Conservation (phyloP, 1,140 invertebrate genomes). For the Aphelenchoides besseyi region DNA sequence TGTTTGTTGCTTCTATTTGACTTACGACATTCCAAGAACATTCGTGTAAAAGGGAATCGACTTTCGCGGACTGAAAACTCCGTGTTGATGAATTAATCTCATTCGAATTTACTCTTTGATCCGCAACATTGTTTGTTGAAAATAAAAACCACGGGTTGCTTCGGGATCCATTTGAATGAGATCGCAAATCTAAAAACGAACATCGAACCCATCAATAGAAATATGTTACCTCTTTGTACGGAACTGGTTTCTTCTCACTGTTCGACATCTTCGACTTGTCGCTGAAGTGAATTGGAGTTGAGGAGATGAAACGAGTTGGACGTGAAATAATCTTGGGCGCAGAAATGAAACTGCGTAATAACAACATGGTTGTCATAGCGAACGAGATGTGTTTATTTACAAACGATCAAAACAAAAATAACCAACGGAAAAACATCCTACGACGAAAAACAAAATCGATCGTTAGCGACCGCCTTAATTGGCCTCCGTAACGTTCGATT, state of each 20-base stretch:
- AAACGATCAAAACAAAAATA: conserved; percentile 17
- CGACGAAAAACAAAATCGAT: no score
- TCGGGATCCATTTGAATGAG: conserved; percentile 36
- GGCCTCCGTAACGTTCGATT: no score
- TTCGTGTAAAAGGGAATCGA: conserved; percentile 84
- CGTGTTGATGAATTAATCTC: no score
- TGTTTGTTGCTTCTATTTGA: no score
- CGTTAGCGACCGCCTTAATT: no score
- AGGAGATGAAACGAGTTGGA: no score
- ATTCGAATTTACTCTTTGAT: conserved; percentile 89
- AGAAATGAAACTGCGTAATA: no score
- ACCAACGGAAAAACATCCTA: not conserved
- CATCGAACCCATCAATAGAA: not conserved
- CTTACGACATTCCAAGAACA: conserved; percentile 79
- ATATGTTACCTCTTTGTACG: conserved; percentile 23
- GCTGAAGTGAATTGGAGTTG: no score
- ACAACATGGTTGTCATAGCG: not conserved
- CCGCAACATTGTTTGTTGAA: conserved; percentile 92
- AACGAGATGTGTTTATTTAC: not conserved
- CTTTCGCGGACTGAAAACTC: conserved; percentile 70
- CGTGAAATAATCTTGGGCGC: no score
- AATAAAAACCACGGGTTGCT: conserved; percentile 74
- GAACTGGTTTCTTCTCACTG: conserved; percentile 27
- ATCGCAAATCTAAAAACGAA: conserved; percentile 33
- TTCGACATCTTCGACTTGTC: not conserved